Evolutionary conservation across 1,140 invertebrate species (phyloP), one percentile per base, ranked within the genome.

Genomic region (Homalodisca vitripennis): DNA sequence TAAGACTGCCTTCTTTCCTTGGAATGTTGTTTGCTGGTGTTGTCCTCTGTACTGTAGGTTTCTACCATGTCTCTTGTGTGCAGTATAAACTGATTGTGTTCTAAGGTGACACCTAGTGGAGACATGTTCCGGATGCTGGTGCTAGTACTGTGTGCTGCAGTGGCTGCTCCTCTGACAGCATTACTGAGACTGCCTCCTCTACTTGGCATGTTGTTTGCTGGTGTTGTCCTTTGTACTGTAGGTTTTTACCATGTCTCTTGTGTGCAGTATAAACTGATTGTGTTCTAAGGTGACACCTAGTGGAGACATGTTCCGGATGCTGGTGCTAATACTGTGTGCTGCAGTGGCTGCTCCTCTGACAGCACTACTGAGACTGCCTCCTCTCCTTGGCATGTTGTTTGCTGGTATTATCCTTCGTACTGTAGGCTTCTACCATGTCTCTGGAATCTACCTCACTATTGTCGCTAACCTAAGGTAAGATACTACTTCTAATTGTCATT

Each of bases 291-390:
- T 1, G 85, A 27, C 91, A 1, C 84, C 84, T 0, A 90, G 89
- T 22, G 92, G 92, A 3, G 88, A 89, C 71, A 80, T 94, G 0
- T 95, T 92, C 75, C 86, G 87, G 64, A 79, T 96, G 1, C 88
- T 91, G 1, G 80, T 88, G 0, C 68, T 75, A 3, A 27, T 72
- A 3, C 3, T 72, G 1, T 22, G 62, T 13, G 74, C 74, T 0
- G 55, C 67, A 41, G n/a, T 69, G 2, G 67, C 55, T 10, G 75
- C 74, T 2, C 51, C 53, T 22, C 10, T 73, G 10, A 60, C 67
- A 0, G 29, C 12, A 12, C 46, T 70, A 12, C 1, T 74, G 3
- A 55, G 31, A 22, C 30, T 76, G 13, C 75, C 75, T 0, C 68
- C 75, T 0, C 41, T 76, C 29, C 68, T 76, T 14, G 75, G 75